phyloP scores from a whole-genome alignment of 2,888 invertebrate species.

The Acholoe squamosa region DNA sequence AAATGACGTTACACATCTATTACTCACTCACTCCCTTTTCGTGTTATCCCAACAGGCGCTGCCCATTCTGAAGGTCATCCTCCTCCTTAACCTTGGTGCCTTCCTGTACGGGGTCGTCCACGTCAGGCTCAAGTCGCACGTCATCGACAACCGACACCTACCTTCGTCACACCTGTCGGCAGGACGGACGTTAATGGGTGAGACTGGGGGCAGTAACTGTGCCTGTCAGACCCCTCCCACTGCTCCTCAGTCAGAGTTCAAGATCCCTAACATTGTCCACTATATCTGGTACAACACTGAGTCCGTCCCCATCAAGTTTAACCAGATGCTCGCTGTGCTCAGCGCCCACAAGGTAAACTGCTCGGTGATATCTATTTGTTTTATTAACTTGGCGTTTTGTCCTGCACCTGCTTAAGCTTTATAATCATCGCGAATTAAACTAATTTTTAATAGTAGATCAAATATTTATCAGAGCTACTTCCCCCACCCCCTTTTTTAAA shows the following conservation, averaged over 20 bases:
- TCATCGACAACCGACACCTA: background rate
- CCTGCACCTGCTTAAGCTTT: too few relatives aligned
- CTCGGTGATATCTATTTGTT: background rate
- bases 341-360: conserved; percentile 69
- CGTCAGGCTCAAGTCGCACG: background rate
- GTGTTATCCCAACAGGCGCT: background rate
- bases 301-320: conserved; percentile 68
- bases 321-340: conserved; percentile 72
- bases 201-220: background rate
- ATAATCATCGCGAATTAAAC: too few relatives aligned
- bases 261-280: conserved; percentile 72
- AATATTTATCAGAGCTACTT: too few relatives aligned
- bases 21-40: too few relatives aligned
- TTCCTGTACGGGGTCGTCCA: conserved; percentile 41
- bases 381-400: too few relatives aligned
- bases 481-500: too few relatives aligned
- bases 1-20: too few relatives aligned
- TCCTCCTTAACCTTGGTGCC: conserved; percentile 53
- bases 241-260: background rate
- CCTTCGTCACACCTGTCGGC: background rate
- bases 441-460: too few relatives aligned
- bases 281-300: conserved; percentile 72
- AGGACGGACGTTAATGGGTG: conserved; percentile 23
- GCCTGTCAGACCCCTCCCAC: background rate
- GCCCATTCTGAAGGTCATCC: conserved; percentile 40